These are phyloP conservation scores for Galerucella calmariensis DNA, from an alignment of 2,888 invertebrate genomes.

Conservation along the genomic window DNA sequence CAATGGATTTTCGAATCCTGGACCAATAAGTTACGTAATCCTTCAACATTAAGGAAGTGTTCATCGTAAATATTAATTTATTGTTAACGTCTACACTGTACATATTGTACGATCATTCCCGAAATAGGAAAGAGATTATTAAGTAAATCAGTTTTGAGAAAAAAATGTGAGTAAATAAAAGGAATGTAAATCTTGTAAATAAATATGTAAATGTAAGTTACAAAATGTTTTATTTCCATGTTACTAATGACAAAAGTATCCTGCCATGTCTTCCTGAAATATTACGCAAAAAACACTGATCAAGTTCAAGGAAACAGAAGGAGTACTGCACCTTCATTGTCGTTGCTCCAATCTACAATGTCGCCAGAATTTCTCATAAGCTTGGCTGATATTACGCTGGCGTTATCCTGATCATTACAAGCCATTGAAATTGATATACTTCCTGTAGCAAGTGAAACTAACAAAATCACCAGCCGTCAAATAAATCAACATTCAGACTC, in stretches of 20 bases:
- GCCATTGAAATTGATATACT: too few species aligned
- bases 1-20: slow-evolving; percentile 38
- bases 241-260: background rate
- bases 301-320: too few species aligned
- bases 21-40: slow-evolving; percentile 38
- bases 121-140: slow-evolving; percentile 23
- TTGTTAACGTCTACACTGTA: slow-evolving; percentile 35
- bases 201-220: slow-evolving; percentile 35
- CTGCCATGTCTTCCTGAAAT: too few species aligned
- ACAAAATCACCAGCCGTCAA: too few species aligned
- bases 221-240: slow-evolving; percentile 13
- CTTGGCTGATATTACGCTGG: too few species aligned
- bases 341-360: too few species aligned
- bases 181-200: slow-evolving; percentile 47
- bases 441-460: too few species aligned
- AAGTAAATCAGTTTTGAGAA: slow-evolving; percentile 23
- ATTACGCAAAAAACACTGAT: too few species aligned
- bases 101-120: slow-evolving; percentile 42
- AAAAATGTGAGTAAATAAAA: slow-evolving; percentile 32
- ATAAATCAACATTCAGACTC: too few species aligned
- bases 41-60: slow-evolving; percentile 41
- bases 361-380: too few species aligned
- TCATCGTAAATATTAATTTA: slow-evolving; percentile 34
- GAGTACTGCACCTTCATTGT: too few species aligned
- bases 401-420: too few species aligned